Percentiles rank a stretch among this genome's conserved stretches.
These are phyloP conservation scores for Siniperca chuatsi DNA, from an alignment of 2,113 vertebrate genomes.

Conservation along the genomic window DNA sequence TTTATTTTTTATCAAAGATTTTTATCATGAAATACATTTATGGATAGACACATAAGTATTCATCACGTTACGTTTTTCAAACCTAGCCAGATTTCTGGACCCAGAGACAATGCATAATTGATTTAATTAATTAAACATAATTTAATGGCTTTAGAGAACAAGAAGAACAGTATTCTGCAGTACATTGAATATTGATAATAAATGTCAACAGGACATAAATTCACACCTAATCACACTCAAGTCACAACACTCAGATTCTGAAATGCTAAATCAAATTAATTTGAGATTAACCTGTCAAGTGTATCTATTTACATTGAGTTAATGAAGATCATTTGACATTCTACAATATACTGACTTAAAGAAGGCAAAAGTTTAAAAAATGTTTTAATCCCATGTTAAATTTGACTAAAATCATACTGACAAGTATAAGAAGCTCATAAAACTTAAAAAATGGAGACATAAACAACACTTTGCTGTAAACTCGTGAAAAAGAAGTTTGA, in stretches of 20 bases:
- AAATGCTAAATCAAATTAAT: background rate
- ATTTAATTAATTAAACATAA: no score
- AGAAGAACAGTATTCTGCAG: background rate
- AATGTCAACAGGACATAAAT: background rate
- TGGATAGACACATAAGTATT: background rate
- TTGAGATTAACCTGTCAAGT: background rate
- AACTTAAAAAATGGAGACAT: background rate
- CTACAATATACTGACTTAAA: background rate
- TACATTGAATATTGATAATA: no score
- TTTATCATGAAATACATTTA: background rate
- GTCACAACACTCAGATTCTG: background rate
- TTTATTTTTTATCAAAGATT: background rate
- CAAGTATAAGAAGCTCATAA: background rate
- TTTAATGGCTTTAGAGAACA: background rate
- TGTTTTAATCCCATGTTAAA: background rate
- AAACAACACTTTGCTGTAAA: background rate
- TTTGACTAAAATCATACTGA: background rate
- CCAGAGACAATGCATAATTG: no score
- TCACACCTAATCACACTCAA: background rate
- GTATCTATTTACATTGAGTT: background rate
- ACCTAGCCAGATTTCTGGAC: background rate
- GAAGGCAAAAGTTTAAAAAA: background rate
- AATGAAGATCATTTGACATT: background rate
- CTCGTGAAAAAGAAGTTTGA: slow-evolving; percentile 5
- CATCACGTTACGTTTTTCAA: background rate